Evolutionary conservation across 2,888 invertebrate genomes (phyloP).

Genomic region (Caenorhabditis sp.): DNA sequence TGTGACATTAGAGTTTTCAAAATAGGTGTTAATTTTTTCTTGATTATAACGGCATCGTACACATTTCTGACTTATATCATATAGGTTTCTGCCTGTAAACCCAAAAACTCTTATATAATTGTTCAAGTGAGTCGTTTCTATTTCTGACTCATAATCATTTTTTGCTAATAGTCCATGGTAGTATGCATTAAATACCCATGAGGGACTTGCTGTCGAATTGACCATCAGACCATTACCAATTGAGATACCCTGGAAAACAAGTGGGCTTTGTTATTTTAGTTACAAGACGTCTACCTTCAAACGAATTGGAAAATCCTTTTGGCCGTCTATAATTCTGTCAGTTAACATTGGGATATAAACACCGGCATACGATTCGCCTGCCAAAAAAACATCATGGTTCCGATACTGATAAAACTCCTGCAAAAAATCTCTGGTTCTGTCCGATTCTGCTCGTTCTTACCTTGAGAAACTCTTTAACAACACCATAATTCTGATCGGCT

Average conservation of each 20-base stretch:
- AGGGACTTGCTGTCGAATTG: background rate
- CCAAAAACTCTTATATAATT: no score
- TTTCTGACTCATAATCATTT: no score
- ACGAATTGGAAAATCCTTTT: background rate
- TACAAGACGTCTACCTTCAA: background rate
- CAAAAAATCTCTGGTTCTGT: background rate
- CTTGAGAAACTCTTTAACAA: background rate
- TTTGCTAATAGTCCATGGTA: no score
- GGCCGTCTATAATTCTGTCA: background rate
- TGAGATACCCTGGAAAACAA: background rate
- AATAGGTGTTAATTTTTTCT: no score
- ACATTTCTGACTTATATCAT: no score
- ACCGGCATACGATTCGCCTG: background rate
- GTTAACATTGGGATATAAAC: background rate
- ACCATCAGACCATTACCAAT: background rate
- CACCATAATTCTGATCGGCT: background rate
- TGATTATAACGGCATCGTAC: no score
- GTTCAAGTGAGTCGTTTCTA: no score
- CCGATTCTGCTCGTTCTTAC: background rate
- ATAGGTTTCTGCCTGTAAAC: no score
- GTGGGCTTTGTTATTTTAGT: no score
- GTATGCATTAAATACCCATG: background rate
- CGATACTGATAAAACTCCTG: background rate
- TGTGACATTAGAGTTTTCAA: background rate
- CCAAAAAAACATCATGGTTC: background rate